These are phyloP conservation scores for Myxocyprinus asiaticus DNA, from an alignment of 2,113 vertebrate species.

Conservation along the genomic window DNA sequence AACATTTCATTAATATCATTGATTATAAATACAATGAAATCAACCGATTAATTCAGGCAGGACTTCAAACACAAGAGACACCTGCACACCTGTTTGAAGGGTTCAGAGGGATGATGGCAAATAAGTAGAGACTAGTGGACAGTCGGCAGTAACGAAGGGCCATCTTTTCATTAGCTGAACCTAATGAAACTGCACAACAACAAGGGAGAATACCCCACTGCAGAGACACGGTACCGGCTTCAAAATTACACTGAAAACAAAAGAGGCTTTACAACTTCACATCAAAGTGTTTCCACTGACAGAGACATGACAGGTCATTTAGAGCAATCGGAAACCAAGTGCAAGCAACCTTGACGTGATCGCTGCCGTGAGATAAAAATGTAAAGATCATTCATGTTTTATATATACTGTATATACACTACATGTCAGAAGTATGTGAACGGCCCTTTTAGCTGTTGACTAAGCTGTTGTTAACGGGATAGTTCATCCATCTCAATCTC, in stretches of 20 bases:
- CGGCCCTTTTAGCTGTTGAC: not conserved
- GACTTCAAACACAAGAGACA: slow-evolving; percentile 6
- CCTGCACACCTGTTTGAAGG: slow-evolving; percentile 72
- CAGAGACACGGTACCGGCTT: slow-evolving; percentile 74
- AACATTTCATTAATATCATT: too few relatives aligned
- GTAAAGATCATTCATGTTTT: slow-evolving; percentile 20
- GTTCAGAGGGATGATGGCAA: slow-evolving; percentile 57
- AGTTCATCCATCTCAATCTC: too few relatives aligned
- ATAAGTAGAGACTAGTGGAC: slow-evolving; percentile 70
- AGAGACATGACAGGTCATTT: slow-evolving; percentile 37
- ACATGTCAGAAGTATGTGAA: slow-evolving; percentile 21
- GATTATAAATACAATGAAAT: too few relatives aligned
- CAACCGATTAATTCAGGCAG: not conserved
- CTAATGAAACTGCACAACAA: slow-evolving; percentile 72
- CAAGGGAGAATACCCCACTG: slow-evolving; percentile 70
- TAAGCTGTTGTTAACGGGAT: too few relatives aligned
- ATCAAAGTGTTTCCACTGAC: slow-evolving; percentile 74
- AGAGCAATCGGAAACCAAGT: slow-evolving; percentile 6
- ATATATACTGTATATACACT: slow-evolving; percentile 11
- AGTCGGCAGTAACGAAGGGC: slow-evolving; percentile 65
- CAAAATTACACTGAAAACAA: slow-evolving; percentile 77
- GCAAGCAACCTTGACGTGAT: slow-evolving; percentile 15
- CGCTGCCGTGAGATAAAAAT: slow-evolving; percentile 4
- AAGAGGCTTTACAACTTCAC: slow-evolving; percentile 73
- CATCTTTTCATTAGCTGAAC: slow-evolving; percentile 80